Base-by-base conservation (phyloP, 2,888 invertebrate genomes). In the Acleris laterana region DNA sequence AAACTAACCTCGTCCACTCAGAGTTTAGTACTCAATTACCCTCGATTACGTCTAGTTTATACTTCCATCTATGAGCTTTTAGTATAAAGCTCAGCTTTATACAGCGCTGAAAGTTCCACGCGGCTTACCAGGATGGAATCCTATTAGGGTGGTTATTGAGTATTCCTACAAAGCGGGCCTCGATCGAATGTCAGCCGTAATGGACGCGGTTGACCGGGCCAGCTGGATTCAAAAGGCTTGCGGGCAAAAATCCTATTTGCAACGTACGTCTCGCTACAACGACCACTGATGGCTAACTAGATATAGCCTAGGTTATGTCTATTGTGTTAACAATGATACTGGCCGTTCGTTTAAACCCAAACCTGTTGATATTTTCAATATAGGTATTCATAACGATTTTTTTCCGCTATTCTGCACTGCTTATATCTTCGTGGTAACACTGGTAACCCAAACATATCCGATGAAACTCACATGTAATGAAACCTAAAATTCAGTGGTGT, bases 101-200 rank as follows among this genome's bases (percentile, higher is more conserved):
- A 57, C 52, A 71, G 74, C 76, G 80, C 70, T 76, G 80, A 78
- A 77, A 77, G 89, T 85, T 82, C 85, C 89, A 86, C 83, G 83
- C 84, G 86, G 87, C 81, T 87, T 82, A 73, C 72, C 62, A 69
- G 80, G 74, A 80, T 87, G 84, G 82, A 90, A 88, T 91, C 87
- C 90, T 80, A 92, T 91, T 90, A 89, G 79, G 83, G 80, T 79
- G 84, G 85, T 85, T 91, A 90, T 90, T 88, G 89, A 88, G 86
- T 89, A 85, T 86, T 84, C 78, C 76, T 48, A 62, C 49, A 53
- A 56, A 68, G 59, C 73, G 73, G 77, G 72, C 77, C 80, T 78
- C 76, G 82, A 82, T 79, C 81, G 78, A 76, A 74, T 78, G 79
- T 77, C 75, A 79, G 73, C 80, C 72, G 76, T 84, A 85, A 85